These are phyloP conservation scores for Heliothis virescens DNA, from an alignment of 1,140 invertebrate species.

Conservation along the genomic window DNA sequence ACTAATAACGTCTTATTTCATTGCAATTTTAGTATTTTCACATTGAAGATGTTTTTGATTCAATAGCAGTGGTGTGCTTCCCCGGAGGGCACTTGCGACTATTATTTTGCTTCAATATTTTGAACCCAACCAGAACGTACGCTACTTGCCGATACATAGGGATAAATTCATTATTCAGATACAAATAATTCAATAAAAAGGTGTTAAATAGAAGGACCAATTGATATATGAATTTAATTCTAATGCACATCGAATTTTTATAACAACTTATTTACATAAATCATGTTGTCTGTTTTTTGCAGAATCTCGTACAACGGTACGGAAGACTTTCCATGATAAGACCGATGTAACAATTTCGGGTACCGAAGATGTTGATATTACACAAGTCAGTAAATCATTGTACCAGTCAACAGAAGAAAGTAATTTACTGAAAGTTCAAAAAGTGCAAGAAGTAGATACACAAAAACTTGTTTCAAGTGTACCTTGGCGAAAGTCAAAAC, in stretches of 20 bases:
- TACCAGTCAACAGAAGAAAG: constrained; percentile 75
- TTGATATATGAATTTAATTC: too few relatives aligned
- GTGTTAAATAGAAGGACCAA: too few relatives aligned
- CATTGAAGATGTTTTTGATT: too few relatives aligned
- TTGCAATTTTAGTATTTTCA: too few relatives aligned
- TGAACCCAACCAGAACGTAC: too few relatives aligned
- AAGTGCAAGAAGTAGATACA: constrained; percentile 53
- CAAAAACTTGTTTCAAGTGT: constrained; percentile 50
- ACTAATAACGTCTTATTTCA: too few relatives aligned
- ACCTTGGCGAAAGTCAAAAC: constrained; percentile 70
- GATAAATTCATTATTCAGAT: too few relatives aligned
- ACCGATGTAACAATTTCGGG: constrained; percentile 54
- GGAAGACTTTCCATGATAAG: constrained; percentile 65
- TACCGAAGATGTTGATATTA: constrained; percentile 53
- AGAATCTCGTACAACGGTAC: constrained; percentile 64
- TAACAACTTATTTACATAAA: not conserved
- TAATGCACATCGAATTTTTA: not conserved
- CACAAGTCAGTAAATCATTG: constrained; percentile 56
- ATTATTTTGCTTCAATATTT: too few relatives aligned
- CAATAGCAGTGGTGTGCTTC: too few relatives aligned
- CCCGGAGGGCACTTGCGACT: too few relatives aligned
- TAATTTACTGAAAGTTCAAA: constrained; percentile 73
- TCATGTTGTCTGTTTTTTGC: constrained; percentile 53
- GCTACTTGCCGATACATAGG: too few relatives aligned
- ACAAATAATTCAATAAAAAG: too few relatives aligned